Evolutionary conservation across 2,888 invertebrate species (phyloP).

Genomic region (Sycophila texana): DNA sequence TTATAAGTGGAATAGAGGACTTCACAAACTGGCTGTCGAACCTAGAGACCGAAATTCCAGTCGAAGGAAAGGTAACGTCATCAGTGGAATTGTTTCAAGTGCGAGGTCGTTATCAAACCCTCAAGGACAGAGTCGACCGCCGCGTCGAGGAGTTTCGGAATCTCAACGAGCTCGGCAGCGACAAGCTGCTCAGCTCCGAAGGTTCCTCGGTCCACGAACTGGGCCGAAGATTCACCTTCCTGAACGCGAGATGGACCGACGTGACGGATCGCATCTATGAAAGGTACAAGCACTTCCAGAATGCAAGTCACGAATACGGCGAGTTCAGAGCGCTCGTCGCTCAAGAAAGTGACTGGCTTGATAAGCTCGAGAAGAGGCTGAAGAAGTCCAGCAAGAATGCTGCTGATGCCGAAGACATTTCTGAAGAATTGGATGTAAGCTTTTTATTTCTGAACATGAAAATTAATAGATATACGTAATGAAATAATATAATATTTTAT

Average conservation of each 20-base stretch:
- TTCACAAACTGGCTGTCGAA: constrained; percentile 81
- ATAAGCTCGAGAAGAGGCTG: constrained; percentile 86
- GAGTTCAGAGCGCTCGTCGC: constrained; percentile 88
- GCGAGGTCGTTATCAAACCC: constrained; percentile 82
- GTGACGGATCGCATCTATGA: constrained; percentile 84
- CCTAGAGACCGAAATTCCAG: constrained; percentile 81
- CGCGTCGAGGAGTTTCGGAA: constrained; percentile 82
- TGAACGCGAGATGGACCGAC: constrained; percentile 85
- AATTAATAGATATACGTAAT: too few relatives aligned
- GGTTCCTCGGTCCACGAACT: constrained; percentile 79
- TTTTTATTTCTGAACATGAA: constrained; percentile 56
- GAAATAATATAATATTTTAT: background rate
- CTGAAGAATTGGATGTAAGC: constrained; percentile 91
- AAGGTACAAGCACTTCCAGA: constrained; percentile 81
- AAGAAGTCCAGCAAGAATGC: constrained; percentile 82
- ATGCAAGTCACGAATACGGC: constrained; percentile 86
- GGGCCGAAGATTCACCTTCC: constrained; percentile 81
- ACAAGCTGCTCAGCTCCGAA: constrained; percentile 80
- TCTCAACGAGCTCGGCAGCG: constrained; percentile 84
- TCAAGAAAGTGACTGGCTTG: constrained; percentile 88
- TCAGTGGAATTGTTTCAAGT: constrained; percentile 84
- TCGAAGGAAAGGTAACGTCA: constrained; percentile 79
- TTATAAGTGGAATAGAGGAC: constrained; percentile 77
- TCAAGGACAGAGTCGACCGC: constrained; percentile 85
- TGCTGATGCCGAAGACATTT: constrained; percentile 94